These are phyloP conservation scores for Okapia johnstoni DNA, from an alignment of 2,113 vertebrate genomes.

Conservation along the genomic window DNA sequence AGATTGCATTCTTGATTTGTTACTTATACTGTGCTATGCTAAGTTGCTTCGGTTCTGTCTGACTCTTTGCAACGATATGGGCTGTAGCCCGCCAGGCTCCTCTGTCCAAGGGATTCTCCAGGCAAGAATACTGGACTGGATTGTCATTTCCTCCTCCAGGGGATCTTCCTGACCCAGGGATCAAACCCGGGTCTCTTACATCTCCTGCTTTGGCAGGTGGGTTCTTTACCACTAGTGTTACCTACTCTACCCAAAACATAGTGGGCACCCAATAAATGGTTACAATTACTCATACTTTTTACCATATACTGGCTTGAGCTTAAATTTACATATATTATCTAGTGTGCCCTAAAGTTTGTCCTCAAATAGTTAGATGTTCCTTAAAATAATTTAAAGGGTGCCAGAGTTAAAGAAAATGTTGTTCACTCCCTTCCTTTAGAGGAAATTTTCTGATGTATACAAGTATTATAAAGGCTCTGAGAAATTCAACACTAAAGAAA, in stretches of 20 bases:
- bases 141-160: background rate
- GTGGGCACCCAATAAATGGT: background rate
- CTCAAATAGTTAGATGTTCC: background rate
- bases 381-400: background rate
- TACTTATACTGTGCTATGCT: background rate
- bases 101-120: background rate
- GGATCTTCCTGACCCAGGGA: background rate
- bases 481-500: slow-evolving; percentile 5
- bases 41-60: background rate
- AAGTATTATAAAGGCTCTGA: background rate
- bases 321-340: background rate
- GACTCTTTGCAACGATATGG: background rate
- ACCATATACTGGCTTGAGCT: background rate
- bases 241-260: background rate
- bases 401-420: background rate
- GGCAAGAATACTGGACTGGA: background rate
- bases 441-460: background rate
- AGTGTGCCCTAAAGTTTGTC: background rate
- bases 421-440: background rate
- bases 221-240: background rate
- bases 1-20: background rate
- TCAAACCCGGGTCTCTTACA: background rate
- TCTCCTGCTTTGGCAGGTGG: background rate
- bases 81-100: background rate
- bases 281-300: background rate